These are phyloP conservation scores for Epirrita christyi DNA, from an alignment of 2,888 invertebrate species.

Conservation along the genomic window DNA sequence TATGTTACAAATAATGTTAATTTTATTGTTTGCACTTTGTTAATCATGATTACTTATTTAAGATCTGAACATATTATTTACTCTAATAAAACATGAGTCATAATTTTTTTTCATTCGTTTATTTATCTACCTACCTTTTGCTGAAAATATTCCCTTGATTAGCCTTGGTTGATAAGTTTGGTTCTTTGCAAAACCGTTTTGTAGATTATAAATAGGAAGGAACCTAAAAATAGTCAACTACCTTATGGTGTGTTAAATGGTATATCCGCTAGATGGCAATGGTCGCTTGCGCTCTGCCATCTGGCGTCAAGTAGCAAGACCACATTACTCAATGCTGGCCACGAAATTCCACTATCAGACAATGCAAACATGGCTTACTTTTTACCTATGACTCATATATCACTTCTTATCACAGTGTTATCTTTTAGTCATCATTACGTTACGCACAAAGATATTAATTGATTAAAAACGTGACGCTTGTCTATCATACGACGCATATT, in stretches of 20 bases:
- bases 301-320: conserved; percentile 50
- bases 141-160: no score
- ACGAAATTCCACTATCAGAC: conserved; percentile 14
- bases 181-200: no score
- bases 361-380: conserved; percentile 30
- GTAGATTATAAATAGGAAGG: no score
- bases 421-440: conserved; percentile 36
- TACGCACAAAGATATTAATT: conserved; percentile 26
- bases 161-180: no score
- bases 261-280: conserved; percentile 17
- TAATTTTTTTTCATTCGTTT: neutral
- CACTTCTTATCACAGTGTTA: conserved; percentile 31
- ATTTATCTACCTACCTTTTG: neutral
- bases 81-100: conserved; percentile 12
- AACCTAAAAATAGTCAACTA: neutral
- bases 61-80: conserved; percentile 13
- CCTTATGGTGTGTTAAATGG: neutral
- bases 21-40: conserved; percentile 19
- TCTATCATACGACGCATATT: conserved; percentile 19
- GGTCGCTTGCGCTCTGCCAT: conserved; percentile 41
- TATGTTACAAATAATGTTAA: conserved; percentile 7
- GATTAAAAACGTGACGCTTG: conserved; percentile 30
- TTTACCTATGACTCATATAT: conserved; percentile 32
- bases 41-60: conserved; percentile 17
- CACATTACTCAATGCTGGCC: conserved; percentile 11